Evolutionary conservation across 2,888 invertebrate genomes (phyloP).

Genomic region (Polymixis lichenea): DNA sequence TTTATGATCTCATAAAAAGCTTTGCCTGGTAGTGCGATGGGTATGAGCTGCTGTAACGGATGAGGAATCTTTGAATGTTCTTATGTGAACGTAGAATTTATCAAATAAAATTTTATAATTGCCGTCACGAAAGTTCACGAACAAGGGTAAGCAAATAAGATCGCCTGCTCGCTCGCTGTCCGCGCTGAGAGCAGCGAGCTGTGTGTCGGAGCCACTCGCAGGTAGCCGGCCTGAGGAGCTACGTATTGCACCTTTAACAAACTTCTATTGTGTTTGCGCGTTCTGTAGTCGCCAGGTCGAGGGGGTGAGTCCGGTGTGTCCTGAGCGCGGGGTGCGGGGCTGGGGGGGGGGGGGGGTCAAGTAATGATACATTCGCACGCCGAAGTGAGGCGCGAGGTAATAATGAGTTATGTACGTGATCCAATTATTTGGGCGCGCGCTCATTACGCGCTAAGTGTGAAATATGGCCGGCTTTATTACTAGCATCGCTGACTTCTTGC

Average conservation of each 20-base stretch:
- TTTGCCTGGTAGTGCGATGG: not conserved
- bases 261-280: conserved; percentile 74
- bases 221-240: conserved; percentile 16
- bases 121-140: conserved; percentile 30
- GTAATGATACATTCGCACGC: conserved; percentile 88
- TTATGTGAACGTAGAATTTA: conserved; percentile 7
- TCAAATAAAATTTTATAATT: conserved; percentile 40
- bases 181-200: not conserved
- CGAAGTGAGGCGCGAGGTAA: conserved; percentile 89
- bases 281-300: conserved; percentile 52
- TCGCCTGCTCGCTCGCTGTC: conserved; percentile 3
- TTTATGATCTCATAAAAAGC: conserved; percentile 36
- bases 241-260: conserved; percentile 72
- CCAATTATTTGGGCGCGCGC: conserved; percentile 91
- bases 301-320: conserved; percentile 39
- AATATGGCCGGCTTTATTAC: conserved; percentile 90
- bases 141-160: conserved; percentile 58
- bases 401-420: conserved; percentile 91
- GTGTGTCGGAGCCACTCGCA: not conserved
- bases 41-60: not conserved
- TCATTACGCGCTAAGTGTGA: conserved; percentile 91
- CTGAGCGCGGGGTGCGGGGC: conserved; percentile 41
- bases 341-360: conserved; percentile 62
- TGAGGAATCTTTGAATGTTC: conserved; percentile 11
- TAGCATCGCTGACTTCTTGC: conserved; percentile 82